Conservation (phyloP, 2,113 vertebrate species). For the Istiophorus platypterus region DNA sequence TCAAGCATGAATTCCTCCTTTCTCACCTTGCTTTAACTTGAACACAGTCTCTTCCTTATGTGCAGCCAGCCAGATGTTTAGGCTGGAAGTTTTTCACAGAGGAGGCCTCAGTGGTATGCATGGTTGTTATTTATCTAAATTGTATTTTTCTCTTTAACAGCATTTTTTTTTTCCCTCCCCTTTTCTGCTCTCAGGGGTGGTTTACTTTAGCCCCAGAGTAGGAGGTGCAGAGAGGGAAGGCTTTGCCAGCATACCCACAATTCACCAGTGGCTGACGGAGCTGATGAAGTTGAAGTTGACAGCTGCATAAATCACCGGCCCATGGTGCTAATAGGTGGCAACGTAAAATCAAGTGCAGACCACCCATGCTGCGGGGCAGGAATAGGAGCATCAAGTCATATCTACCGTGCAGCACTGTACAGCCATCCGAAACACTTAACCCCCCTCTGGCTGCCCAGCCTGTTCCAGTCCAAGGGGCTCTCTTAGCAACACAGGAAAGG, state of each 20-base stretch:
- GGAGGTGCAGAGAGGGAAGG: constrained; percentile 62
- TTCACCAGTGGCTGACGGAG: constrained; percentile 77
- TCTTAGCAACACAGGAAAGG: constrained; percentile 87
- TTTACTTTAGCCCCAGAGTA: constrained; percentile 79
- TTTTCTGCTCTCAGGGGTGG: constrained; percentile 63
- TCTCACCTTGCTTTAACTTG: constrained; percentile 67
- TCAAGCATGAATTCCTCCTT: constrained; percentile 61
- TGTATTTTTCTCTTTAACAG: constrained; percentile 69
- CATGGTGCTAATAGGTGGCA: constrained; percentile 83
- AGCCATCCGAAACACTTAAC: constrained; percentile 72
- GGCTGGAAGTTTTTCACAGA: constrained; percentile 68
- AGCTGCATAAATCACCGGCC: constrained; percentile 85
- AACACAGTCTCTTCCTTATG: constrained; percentile 64
- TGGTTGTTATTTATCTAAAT: constrained; percentile 74
- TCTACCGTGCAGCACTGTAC: constrained; percentile 79
- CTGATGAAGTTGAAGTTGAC: constrained; percentile 85
- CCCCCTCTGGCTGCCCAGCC: constrained; percentile 53
- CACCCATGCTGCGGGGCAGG: constrained; percentile 82
- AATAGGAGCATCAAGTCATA: constrained; percentile 83
- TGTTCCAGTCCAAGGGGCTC: constrained; percentile 70
- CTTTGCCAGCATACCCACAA: constrained; percentile 80
- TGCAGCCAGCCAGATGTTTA: constrained; percentile 71
- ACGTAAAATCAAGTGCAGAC: constrained; percentile 83
- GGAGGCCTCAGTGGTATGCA: constrained; percentile 62
- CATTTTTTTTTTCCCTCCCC: constrained; percentile 5